These are phyloP conservation scores for Cryptoblepharus egeriae DNA, from an alignment of 2,797 vertebrate species.

Conservation along the genomic window DNA sequence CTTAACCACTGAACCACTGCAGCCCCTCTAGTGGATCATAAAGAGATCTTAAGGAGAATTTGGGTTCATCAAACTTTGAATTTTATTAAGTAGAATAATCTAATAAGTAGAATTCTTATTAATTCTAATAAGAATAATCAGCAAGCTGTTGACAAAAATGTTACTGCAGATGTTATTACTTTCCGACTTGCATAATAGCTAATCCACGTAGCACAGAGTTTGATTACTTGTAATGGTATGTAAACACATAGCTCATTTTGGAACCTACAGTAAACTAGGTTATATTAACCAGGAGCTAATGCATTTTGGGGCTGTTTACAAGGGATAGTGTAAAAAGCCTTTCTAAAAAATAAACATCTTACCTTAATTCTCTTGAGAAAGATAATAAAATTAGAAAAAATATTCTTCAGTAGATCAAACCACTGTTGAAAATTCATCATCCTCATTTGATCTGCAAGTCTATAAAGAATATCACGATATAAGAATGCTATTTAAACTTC, in stretches of 20 bases:
- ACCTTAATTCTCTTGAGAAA: constrained; percentile 96
- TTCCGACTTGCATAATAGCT: not conserved
- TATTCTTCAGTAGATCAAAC: constrained; percentile 86
- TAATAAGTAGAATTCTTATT: no score
- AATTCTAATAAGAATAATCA: not conserved
- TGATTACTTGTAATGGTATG: not conserved
- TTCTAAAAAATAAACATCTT: constrained; percentile 47
- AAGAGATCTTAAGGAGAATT: no score
- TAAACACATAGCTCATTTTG: not conserved
- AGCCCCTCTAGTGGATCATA: no score
- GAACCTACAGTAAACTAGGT: not conserved
- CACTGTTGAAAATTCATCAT: constrained; percentile 92
- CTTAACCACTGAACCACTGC: no score
- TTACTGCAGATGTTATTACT: not conserved
- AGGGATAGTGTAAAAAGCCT: not conserved
- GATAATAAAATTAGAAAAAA: constrained; percentile 91
- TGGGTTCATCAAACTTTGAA: no score
- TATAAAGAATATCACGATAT: constrained; percentile 62
- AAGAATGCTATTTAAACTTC: constrained; percentile 3
- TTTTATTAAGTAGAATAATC: no score
- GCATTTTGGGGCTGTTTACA: no score
- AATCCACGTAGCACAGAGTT: not conserved
- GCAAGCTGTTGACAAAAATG: not conserved
- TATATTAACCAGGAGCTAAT: not conserved
- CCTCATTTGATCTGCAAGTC: constrained; percentile 90